Conservation (phyloP, 2,888 invertebrate species). For the Diaprepes abbreviatus region DNA sequence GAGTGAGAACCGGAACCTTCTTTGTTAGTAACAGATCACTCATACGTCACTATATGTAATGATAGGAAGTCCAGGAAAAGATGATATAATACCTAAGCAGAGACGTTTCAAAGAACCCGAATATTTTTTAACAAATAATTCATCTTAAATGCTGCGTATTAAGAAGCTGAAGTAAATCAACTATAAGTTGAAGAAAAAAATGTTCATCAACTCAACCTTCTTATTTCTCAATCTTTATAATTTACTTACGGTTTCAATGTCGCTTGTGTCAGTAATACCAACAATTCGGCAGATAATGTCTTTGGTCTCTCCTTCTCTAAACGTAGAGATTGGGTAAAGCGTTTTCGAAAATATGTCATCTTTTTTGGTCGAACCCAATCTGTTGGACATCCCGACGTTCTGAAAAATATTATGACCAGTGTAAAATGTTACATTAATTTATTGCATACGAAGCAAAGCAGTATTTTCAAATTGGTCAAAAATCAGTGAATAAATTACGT, state of each 20-base stretch:
- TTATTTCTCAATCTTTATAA: neutral
- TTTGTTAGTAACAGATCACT: too few relatives aligned
- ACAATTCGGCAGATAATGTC: conserved; percentile 49
- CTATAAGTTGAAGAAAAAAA: neutral
- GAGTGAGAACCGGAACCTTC: too few relatives aligned
- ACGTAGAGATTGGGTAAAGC: conserved; percentile 33
- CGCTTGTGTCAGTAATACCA: conserved; percentile 44
- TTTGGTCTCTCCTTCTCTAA: conserved; percentile 40
- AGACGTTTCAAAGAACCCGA: too few relatives aligned
- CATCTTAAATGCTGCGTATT: too few relatives aligned
- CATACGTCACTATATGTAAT: too few relatives aligned
- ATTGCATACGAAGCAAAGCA: too few relatives aligned
- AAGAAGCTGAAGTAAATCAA: too few relatives aligned
- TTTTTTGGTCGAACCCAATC: neutral
- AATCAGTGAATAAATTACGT: too few relatives aligned
- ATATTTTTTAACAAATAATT: too few relatives aligned
- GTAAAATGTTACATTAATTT: too few relatives aligned
- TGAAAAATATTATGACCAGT: conserved; percentile 6
- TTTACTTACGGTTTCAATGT: conserved; percentile 49
- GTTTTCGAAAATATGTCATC: conserved; percentile 41
- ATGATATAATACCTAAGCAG: neutral
- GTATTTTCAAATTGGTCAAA: too few relatives aligned
- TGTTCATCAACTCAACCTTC: neutral
- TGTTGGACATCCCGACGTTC: conserved; percentile 11
- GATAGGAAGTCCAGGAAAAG: neutral